Evolutionary conservation across 23 tunicate genomes (phyloP).

Genomic region (Ciona savignyi): DNA sequence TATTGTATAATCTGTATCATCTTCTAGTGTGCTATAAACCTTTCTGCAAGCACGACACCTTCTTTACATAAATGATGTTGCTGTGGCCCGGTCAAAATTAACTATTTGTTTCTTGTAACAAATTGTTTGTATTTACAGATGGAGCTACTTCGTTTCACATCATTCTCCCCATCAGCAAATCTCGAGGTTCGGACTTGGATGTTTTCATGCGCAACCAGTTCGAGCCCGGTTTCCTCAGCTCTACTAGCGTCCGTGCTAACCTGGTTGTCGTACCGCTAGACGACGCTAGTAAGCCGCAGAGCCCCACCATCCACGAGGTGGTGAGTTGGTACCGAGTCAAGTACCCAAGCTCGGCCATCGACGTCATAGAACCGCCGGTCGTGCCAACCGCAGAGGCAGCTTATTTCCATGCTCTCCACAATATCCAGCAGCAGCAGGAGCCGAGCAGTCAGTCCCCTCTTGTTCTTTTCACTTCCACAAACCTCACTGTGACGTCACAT

Average conservation of each 20-base stretch:
- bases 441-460: neutral
- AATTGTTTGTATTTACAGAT: constrained; percentile 7
- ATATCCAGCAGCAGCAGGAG: neutral
- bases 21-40: too few species aligned
- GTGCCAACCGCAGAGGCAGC: constrained; percentile 6
- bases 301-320: constrained; percentile 50
- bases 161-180: constrained; percentile 7
- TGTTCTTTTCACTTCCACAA: constrained; percentile 28
- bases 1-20: too few species aligned
- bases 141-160: neutral
- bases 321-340: constrained; percentile 35
- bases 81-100: too few species aligned
- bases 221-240: constrained; percentile 49
- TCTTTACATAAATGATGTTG: too few species aligned
- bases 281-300: constrained; percentile 3
- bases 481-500: constrained; percentile 26
- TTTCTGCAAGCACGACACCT: too few species aligned
- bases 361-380: too few species aligned
- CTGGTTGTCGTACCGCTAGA: constrained; percentile 26
- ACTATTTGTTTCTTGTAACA: neutral
- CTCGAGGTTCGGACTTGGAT: constrained; percentile 38
- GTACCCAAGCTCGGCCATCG: constrained; percentile 23
- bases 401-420: constrained; percentile 18
- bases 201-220: constrained; percentile 57
- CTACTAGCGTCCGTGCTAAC: neutral